A percentile compares a stretch with the other conserved stretches of the same genome.
phyloP scores from a whole-genome alignment of 2,797 vertebrate genomes.

The Iguana delicatissima region DNA sequence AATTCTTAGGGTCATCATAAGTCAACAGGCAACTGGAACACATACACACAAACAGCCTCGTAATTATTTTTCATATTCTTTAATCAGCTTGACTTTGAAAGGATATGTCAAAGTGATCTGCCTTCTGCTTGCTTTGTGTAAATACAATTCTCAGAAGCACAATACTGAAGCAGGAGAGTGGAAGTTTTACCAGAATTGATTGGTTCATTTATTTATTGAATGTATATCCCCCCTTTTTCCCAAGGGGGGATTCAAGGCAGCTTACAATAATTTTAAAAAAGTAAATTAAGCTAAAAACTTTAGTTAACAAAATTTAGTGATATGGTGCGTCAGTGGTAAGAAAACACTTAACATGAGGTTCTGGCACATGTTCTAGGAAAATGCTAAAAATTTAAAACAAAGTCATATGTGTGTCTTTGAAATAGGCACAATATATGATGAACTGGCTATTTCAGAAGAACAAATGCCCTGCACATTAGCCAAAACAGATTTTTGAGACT shows the following conservation, averaged over 20 bases:
- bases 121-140: slow-evolving; percentile 18
- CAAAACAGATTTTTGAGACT: slow-evolving; percentile 65
- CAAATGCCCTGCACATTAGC: slow-evolving; percentile 57
- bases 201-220: too few relatives aligned
- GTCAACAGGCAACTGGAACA: too few relatives aligned
- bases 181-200: background rate
- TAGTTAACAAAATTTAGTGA: background rate
- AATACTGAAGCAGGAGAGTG: background rate
- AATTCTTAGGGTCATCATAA: too few relatives aligned
- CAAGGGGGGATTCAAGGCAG: too few relatives aligned
- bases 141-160: slow-evolving; percentile 3
- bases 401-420: slow-evolving; percentile 5
- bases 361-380: slow-evolving; percentile 20
- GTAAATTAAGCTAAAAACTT: too few relatives aligned
- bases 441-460: slow-evolving; percentile 57
- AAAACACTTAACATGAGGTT: slow-evolving; percentile 4
- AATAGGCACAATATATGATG: slow-evolving; percentile 43
- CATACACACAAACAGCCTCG: too few relatives aligned
- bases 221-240: too few relatives aligned
- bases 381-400: slow-evolving; percentile 43
- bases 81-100: too few relatives aligned
- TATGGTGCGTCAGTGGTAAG: slow-evolving; percentile 21
- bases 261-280: too few relatives aligned
- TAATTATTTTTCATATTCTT: too few relatives aligned
- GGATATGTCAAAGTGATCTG: background rate